These are phyloP conservation scores for Panurus biarmicus DNA, from an alignment of 2,113 vertebrate species.

Conservation along the genomic window DNA sequence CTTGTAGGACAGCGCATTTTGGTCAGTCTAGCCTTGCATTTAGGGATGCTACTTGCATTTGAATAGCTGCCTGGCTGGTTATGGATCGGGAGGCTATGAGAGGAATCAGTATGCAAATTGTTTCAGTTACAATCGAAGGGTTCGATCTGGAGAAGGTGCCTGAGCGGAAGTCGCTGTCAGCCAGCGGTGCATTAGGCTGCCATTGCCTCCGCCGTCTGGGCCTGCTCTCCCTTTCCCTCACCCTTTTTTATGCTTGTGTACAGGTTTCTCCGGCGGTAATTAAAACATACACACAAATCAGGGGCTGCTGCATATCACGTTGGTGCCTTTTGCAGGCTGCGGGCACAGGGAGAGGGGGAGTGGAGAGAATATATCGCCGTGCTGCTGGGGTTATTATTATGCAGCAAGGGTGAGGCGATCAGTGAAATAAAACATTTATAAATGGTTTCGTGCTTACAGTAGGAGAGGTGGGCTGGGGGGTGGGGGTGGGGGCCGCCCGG, in stretches of 20 bases:
- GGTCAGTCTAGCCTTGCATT: conserved; percentile 77
- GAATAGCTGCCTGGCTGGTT: conserved; percentile 90
- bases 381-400: conserved; percentile 51
- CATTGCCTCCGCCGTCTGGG: conserved; percentile 64
- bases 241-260: conserved; percentile 59
- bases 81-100: conserved; percentile 88
- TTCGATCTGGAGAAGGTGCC: conserved; percentile 89
- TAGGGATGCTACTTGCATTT: conserved; percentile 87
- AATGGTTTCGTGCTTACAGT: conserved; percentile 65
- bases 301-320: conserved; percentile 37
- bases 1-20: conserved; percentile 62
- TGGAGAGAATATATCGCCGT: not conserved
- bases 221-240: conserved; percentile 47
- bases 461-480: conserved; percentile 49
- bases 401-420: conserved; percentile 67
- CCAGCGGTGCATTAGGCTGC: conserved; percentile 79
- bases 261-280: conserved; percentile 64
- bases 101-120: conserved; percentile 99
- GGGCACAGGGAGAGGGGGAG: conserved; percentile 3
- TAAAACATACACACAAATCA: conserved; percentile 67
- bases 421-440: conserved; percentile 75
- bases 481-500: not conserved
- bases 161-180: conserved; percentile 88
- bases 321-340: conserved; percentile 28
- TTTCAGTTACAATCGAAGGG: conserved; percentile 99